These are phyloP conservation scores for Dendronephthya gigantea DNA, from an alignment of 64 coral and sea anemone species.

Conservation along the genomic window DNA sequence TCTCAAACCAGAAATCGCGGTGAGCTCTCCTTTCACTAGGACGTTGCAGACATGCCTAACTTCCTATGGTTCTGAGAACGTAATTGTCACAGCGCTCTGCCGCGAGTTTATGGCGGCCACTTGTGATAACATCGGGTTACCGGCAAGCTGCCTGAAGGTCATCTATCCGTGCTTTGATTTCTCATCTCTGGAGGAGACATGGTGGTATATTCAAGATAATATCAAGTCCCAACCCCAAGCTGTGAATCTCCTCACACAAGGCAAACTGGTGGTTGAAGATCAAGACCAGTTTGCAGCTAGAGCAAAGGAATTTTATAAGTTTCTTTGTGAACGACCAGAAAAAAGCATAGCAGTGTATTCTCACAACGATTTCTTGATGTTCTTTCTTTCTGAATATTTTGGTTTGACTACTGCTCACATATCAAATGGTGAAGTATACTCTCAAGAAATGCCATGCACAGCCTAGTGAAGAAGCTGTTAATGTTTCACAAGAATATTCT, in stretches of 20 bases:
- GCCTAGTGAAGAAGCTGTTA: not conserved
- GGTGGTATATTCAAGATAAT: conserved; percentile 34
- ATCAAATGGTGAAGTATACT: not conserved
- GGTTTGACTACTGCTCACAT: not conserved
- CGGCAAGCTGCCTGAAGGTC: conserved; percentile 21
- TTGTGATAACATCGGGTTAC: conserved; percentile 36
- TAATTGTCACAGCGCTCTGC: conserved; percentile 34
- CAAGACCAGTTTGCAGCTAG: not conserved
- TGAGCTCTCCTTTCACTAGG: conserved; percentile 37
- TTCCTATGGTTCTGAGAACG: not conserved
- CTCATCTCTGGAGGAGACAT: conserved; percentile 30
- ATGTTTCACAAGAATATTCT: not conserved
- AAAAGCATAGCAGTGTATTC: not conserved
- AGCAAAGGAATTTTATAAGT: not conserved
- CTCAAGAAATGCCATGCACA: not conserved
- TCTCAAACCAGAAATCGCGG: conserved; percentile 20
- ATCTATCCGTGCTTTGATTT: conserved; percentile 36
- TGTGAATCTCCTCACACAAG: not conserved
- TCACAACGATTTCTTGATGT: not conserved
- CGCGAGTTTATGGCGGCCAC: conserved; percentile 38
- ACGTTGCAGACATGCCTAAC: conserved; percentile 40
- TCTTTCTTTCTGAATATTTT: not conserved
- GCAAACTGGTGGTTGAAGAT: not conserved
- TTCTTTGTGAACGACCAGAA: not conserved
- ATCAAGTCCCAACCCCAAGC: conserved; percentile 7